phyloP scores from a whole-genome alignment of 1,140 invertebrate genomes.

The Mactra quadrangularis region DNA sequence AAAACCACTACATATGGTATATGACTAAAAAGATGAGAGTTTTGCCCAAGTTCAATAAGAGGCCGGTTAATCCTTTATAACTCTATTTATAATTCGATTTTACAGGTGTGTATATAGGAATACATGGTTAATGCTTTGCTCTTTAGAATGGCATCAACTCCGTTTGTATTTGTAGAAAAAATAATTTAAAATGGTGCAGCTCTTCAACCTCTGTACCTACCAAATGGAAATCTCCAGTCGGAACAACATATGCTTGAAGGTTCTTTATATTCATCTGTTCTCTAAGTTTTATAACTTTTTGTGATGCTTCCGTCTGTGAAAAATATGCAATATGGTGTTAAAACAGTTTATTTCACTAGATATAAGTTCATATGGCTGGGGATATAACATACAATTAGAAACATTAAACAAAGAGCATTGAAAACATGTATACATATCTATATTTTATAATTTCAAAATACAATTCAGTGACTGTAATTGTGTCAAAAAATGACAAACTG shows the following conservation, averaged over 20 bases:
- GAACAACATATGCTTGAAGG: constrained; percentile 27
- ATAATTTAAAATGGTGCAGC: not conserved
- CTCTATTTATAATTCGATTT: too few species aligned
- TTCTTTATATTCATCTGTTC: not conserved
- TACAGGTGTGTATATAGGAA: too few species aligned
- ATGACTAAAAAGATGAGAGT: too few species aligned
- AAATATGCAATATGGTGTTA: not conserved
- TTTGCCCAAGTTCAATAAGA: too few species aligned
- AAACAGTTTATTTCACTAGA: not conserved
- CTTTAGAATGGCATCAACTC: too few species aligned
- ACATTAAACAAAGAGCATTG: not conserved
- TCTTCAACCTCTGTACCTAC: constrained; percentile 4
- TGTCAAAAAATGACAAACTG: not conserved
- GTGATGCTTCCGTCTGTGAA: constrained; percentile 10
- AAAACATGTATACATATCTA: not conserved
- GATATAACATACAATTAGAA: not conserved
- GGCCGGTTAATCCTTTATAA: too few species aligned
- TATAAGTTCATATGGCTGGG: not conserved
- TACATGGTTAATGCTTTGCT: too few species aligned
- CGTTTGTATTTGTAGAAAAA: too few species aligned
- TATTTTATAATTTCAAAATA: not conserved
- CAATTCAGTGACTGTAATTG: not conserved
- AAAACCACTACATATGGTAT: too few species aligned
- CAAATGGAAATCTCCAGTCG: constrained; percentile 41
- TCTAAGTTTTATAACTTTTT: not conserved